A percentile compares a stretch with the other conserved stretches of the same genome.
Evolutionary conservation across 1,140 invertebrate genomes (phyloP).

Genomic region (Drosophila orosa): DNA sequence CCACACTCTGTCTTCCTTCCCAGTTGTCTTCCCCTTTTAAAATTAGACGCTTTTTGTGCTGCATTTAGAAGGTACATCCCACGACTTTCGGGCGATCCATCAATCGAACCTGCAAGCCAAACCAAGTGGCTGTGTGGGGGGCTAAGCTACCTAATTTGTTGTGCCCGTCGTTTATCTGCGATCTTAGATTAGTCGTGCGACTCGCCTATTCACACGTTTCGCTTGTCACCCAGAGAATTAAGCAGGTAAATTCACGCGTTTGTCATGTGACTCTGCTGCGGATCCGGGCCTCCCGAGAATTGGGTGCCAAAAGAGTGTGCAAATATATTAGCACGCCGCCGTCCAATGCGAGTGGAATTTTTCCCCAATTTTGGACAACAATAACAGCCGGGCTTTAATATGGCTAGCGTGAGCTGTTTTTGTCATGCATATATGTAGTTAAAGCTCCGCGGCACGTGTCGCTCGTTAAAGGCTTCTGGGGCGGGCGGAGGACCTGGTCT

Average conservation of each 20-base stretch:
- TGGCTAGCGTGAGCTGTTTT: conserved; percentile 47
- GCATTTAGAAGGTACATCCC: conserved; percentile 39
- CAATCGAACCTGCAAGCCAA: conserved; percentile 18
- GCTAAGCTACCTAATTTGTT: conserved; percentile 46
- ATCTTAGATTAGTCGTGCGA: conserved; percentile 75
- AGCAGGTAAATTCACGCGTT: conserved; percentile 66
- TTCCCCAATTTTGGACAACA: conserved; percentile 37
- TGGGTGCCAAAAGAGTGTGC: conserved; percentile 58
- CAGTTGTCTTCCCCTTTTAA: conserved; percentile 3
- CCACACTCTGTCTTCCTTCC: conserved; percentile 28
- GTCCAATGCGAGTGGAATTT: conserved; percentile 46
- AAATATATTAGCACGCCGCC: conserved; percentile 51
- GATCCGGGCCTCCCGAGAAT: conserved; percentile 2
- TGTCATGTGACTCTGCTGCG: conserved; percentile 64
- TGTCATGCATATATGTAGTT: conserved; percentile 37
- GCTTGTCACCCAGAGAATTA: conserved; percentile 58
- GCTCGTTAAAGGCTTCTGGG: conserved; percentile 41
- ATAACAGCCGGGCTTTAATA: conserved; percentile 30
- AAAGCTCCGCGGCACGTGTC: conserved; percentile 39
- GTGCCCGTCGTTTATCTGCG: conserved; percentile 59
- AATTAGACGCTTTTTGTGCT: conserved; percentile 20
- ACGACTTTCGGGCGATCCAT: conserved; percentile 31
- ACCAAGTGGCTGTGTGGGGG: not conserved
- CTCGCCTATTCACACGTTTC: conserved; percentile 70
- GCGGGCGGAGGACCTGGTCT: not conserved